A percentile compares a stretch with the other conserved stretches of the same genome.
These are phyloP conservation scores for Tangara arthus DNA, from an alignment of 2,797 vertebrate species.

Conservation along the genomic window DNA sequence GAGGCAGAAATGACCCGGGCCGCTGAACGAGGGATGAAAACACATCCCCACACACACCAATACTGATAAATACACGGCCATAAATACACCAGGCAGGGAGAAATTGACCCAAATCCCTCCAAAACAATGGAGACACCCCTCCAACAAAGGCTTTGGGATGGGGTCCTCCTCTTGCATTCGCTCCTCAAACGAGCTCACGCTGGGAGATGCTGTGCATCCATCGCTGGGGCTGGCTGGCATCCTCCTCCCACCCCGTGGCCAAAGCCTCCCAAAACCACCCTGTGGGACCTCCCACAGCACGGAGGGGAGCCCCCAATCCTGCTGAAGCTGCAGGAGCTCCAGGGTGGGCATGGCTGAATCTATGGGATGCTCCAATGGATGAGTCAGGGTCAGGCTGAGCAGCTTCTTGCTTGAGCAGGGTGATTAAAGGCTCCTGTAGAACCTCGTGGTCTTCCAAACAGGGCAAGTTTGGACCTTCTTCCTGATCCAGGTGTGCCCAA, in stretches of 20 bases:
- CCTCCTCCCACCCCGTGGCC: not conserved
- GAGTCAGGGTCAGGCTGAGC: not conserved
- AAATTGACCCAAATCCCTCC: conserved; percentile 29
- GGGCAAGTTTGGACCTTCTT: not conserved
- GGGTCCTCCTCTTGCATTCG: not conserved
- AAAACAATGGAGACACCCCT: not conserved
- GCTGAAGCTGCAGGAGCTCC: not conserved
- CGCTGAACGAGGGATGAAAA: not conserved
- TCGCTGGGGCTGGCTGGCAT: not conserved
- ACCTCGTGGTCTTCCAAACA: not conserved
- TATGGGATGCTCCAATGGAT: not conserved
- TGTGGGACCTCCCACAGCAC: rapidly evolving
- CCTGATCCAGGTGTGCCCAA: not conserved
- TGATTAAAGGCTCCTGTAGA: not conserved
- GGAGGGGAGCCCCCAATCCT: not conserved
- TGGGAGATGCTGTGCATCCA: not conserved
- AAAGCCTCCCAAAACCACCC: not conserved
- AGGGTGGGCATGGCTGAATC: not conserved
- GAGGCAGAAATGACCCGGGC: conserved; percentile 6
- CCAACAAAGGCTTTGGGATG: not conserved
- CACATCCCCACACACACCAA: not conserved
- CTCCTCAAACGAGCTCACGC: not conserved
- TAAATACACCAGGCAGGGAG: not conserved
- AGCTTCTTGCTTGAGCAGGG: not conserved
- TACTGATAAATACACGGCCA: not conserved